Evolutionary conservation across 2,113 vertebrate species (phyloP), one percentile per base, ranked within the genome.

Genomic region (Cricetomys ansorgei): DNA sequence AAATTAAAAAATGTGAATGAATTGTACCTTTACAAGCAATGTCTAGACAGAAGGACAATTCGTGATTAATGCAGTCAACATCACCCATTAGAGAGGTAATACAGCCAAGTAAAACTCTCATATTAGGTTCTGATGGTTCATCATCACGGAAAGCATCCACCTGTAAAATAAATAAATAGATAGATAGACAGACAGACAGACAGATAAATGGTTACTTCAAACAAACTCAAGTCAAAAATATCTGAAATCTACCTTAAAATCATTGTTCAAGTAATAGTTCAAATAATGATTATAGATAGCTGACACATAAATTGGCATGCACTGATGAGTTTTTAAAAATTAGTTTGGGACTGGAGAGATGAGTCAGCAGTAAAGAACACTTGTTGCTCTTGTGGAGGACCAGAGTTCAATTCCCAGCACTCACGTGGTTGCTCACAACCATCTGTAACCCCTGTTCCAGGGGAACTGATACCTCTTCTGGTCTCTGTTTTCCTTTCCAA

Each of bases 21-120:
- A 85, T 29, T 95, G 9, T 84, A 99, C 99, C 99, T 98, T 99
- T 98, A 95, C 98, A 99, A 89, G 99, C 98, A 1, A 98, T 96
- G 55, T 96, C 27, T 94, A 98, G 97, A 40, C 98, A 95, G 88
- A 99, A 99, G 97, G 97, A 99, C 3, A 98, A 99, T 29, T 98
- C 99, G 77, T 99, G 96, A 96, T 99, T 99, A 96, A 99, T 99
- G 94, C 97, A 98, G 73, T 99, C 99, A 57, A 98, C 97, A 40
- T 96, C 77, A 88, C 97, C 96, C 73, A 97, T 97, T 62, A 98
- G 95, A 69, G 98, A 99, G 1, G 99, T 99, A 94, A 99, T 92
- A 27, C 12, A 98, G 95, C 99, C 99, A 91, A 99, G 98, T 94
- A 99, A 97, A 55, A 98, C 97, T 87, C 97, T 98, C 72, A 96